Percentiles rank a stretch among this genome's conserved stretches.
These are phyloP conservation scores for Meliscaeva auricollis DNA, from an alignment of 2,888 invertebrate species.

Conservation along the genomic window DNA sequence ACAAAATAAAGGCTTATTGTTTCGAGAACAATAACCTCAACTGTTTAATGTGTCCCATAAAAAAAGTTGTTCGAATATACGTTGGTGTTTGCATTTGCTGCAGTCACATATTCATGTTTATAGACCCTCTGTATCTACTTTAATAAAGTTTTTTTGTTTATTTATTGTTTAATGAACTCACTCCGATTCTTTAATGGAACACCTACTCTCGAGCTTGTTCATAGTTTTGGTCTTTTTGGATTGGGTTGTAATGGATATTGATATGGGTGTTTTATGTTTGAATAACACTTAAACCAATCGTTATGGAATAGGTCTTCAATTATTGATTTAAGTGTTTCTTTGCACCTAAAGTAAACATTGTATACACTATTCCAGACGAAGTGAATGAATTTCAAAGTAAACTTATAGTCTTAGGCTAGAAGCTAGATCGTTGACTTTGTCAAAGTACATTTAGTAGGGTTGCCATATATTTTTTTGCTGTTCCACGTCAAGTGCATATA, in stretches of 20 bases:
- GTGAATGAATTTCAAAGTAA: constrained; percentile 19
- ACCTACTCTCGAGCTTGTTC: background rate
- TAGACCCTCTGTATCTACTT: background rate
- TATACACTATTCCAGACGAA: background rate
- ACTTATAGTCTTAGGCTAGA: background rate
- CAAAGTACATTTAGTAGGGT: background rate
- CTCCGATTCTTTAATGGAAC: background rate
- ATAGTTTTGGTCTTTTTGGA: constrained; percentile 14
- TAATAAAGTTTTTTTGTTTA: background rate
- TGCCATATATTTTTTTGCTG: background rate
- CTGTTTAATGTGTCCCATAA: constrained; percentile 26
- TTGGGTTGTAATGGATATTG: constrained; percentile 16
- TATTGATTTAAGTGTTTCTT: constrained; percentile 12
- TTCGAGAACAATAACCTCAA: constrained; percentile 52
- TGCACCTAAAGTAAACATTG: constrained; percentile 27
- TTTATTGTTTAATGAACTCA: background rate
- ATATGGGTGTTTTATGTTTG: constrained; percentile 30
- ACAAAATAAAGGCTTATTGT: constrained; percentile 29
- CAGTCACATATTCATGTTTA: constrained; percentile 21
- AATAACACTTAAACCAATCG: constrained; percentile 41
- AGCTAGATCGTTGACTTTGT: background rate
- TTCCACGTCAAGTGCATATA: too few relatives aligned
- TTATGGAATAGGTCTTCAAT: constrained; percentile 17
- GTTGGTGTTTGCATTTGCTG: constrained; percentile 13
- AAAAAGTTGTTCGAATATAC: constrained; percentile 16